Evolutionary conservation across 2,797 vertebrate species (phyloP).

Genomic region (Delichon dasypus): DNA sequence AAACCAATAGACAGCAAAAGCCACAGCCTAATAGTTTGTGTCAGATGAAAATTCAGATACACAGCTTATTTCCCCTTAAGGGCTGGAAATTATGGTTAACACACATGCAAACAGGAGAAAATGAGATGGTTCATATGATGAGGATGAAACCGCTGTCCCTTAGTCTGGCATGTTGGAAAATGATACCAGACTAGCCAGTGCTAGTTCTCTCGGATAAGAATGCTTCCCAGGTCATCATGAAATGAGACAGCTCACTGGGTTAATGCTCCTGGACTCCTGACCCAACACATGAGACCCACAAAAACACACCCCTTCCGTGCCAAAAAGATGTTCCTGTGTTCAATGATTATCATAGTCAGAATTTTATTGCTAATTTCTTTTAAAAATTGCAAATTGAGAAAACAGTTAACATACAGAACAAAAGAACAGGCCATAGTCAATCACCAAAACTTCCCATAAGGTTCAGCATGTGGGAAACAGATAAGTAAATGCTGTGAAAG

Average conservation of each 20-base stretch:
- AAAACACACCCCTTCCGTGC: neutral
- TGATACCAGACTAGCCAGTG: accelerated
- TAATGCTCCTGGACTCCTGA: neutral
- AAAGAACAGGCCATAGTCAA: constrained; percentile 34
- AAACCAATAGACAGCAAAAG: neutral
- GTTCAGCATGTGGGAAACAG: constrained; percentile 60
- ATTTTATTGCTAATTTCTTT: neutral
- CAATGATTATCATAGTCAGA: neutral
- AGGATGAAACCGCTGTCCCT: neutral
- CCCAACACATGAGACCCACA: accelerated
- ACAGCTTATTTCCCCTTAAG: neutral
- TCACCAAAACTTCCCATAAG: constrained; percentile 53
- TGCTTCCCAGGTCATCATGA: neutral
- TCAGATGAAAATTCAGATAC: neutral
- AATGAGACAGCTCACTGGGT: neutral
- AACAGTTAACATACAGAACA: neutral
- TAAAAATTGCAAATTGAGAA: neutral
- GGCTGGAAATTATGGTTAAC: neutral
- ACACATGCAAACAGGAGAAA: neutral
- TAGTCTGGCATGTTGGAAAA: neutral
- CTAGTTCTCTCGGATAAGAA: neutral
- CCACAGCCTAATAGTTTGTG: neutral
- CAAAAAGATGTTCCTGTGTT: accelerated
- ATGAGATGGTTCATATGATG: neutral
- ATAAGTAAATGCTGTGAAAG: constrained; percentile 25